A percentile compares a stretch with the other conserved stretches of the same genome.
phyloP scores from a whole-genome alignment of 1,140 invertebrate species.

The Hylaeus volcanicus region DNA sequence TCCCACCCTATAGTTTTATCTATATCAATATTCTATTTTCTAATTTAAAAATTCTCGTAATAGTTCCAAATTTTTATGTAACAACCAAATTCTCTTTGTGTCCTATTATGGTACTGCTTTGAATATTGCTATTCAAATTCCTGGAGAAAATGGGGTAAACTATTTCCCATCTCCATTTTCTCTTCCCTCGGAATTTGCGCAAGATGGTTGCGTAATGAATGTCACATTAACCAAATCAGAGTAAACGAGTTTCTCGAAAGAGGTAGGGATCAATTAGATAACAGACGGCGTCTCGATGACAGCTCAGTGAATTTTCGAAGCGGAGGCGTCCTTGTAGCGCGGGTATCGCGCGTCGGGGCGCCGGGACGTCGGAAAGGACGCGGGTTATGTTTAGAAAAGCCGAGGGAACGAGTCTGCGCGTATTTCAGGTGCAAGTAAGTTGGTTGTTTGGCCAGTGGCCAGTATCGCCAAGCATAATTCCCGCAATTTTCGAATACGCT shows the following conservation, averaged over 20 bases:
- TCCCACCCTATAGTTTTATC: too few relatives aligned
- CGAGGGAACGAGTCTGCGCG: slow-evolving; percentile 63
- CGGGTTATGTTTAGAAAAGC: slow-evolving; percentile 74
- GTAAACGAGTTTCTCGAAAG: background rate
- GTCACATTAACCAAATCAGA: background rate
- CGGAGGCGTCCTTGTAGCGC: slow-evolving; percentile 49
- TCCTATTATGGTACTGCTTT: too few relatives aligned
- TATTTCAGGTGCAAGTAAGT: slow-evolving; percentile 75
- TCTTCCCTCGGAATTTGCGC: background rate
- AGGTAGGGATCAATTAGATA: background rate
- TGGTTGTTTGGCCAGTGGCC: slow-evolving; percentile 71
- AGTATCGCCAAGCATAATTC: slow-evolving; percentile 72
- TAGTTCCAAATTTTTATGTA: too few relatives aligned
- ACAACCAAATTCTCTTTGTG: too few relatives aligned
- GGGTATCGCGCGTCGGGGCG: slow-evolving; percentile 10
- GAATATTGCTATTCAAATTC: too few relatives aligned
- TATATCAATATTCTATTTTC: too few relatives aligned
- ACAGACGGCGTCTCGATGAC: slow-evolving; percentile 27
- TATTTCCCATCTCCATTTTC: background rate
- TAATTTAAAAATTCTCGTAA: too few relatives aligned
- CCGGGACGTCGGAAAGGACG: slow-evolving; percentile 45
- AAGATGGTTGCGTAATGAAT: background rate
- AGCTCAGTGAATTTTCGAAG: slow-evolving; percentile 25
- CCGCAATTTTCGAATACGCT: slow-evolving; percentile 69
- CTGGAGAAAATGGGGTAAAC: too few relatives aligned